Evolutionary conservation across 1,140 invertebrate species (phyloP), one percentile per base, ranked within the genome.

Genomic region (Laodelphax striatellus): DNA sequence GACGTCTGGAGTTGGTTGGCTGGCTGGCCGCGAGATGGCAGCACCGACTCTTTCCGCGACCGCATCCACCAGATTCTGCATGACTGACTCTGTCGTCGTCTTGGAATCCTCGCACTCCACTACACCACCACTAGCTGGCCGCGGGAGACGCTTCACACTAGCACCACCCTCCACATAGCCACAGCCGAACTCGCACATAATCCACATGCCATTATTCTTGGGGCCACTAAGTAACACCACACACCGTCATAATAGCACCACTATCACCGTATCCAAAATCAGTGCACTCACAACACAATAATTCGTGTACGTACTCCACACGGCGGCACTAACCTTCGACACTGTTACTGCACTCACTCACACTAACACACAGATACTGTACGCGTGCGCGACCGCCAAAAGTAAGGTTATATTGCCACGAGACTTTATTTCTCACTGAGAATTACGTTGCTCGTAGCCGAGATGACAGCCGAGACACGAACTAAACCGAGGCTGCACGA

Each of bases 21-120:
- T 9, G 14, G 24, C 19, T 38, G 28, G 21, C 60, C 55, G 60
- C 43, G 21, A 31, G 28, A 31, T 43, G 24, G 44, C 54, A 38
- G 17, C 43, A 38, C 28, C 43, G 43, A 50, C 60, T 5, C 44
- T 50, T 16, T 60, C 50, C 43, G 42, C 55, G n/a, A n/a, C n/a
- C n/a, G n/a, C n/a, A n/a, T n/a, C n/a, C 54, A 62, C 60, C 46
- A 17, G 16, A 14, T 16, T 38, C 43, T 57, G 31, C 17, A 62
- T n/a, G 19, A 50, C 14, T 14, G 55, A 41, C n/a, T n/a, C n/a
- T n/a, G 24, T 56, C n/a, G 53, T 56, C 43, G 14, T 55, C 60
- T 19, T n/a, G n/a, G n/a, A n/a, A 28, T 38, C 53, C 55, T 55
- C 5, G 43, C 24, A 19, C 24, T 22, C n/a, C n/a, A n/a, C n/a